phyloP scores from a whole-genome alignment of 2,797 vertebrate species.

The Gymnoscopelus braueri region DNA sequence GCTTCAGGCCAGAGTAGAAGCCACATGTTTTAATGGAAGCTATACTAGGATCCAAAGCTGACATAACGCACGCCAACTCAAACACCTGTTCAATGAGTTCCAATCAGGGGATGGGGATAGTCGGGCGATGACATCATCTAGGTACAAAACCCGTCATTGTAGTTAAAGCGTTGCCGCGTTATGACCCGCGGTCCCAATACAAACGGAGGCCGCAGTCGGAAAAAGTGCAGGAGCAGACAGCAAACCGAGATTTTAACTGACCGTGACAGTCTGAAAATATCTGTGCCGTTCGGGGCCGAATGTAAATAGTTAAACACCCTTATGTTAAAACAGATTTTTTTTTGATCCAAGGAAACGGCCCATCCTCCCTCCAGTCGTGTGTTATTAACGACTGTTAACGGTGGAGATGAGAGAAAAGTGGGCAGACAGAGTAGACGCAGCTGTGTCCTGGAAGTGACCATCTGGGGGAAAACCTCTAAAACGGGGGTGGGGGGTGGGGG shows the following conservation, averaged over 20 bases:
- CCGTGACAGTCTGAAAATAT: neutral
- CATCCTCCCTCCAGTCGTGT: neutral
- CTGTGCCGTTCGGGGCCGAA: neutral
- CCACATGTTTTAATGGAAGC: slow-evolving; percentile 55
- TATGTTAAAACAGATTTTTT: neutral
- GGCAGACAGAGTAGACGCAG: no score
- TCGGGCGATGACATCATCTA: slow-evolving; percentile 51
- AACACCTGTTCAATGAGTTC: slow-evolving; percentile 59
- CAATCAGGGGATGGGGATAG: slow-evolving; percentile 46
- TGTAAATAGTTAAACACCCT: neutral
- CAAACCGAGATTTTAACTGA: no score
- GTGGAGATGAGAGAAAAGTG: no score
- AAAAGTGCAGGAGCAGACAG: neutral
- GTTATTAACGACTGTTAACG: neutral
- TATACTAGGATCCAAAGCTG: slow-evolving; percentile 54
- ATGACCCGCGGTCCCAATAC: no score
- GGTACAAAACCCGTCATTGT: slow-evolving; percentile 22
- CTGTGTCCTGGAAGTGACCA: no score
- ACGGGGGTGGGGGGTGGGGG: no score
- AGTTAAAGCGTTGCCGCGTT: slow-evolving; percentile 8
- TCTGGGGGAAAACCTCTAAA: no score
- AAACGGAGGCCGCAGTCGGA: no score
- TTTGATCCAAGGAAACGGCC: neutral
- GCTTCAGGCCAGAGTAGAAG: slow-evolving; percentile 30
- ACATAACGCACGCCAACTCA: slow-evolving; percentile 59